Base-by-base conservation (phyloP, 2,888 invertebrate species). In the Zygothrica quintamaculata region DNA sequence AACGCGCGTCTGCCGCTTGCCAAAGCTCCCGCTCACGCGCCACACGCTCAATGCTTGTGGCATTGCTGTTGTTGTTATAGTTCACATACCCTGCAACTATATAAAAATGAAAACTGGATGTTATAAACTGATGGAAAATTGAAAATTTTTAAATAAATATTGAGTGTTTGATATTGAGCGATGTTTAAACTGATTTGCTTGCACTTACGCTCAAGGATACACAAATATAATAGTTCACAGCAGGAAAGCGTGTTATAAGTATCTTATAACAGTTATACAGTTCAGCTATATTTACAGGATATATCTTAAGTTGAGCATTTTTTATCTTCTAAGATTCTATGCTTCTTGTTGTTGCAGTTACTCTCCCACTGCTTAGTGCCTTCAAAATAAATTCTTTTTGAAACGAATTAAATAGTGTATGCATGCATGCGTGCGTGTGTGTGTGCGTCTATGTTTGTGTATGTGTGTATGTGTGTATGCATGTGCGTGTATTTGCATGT, bases 21-120 rank as follows among this genome's bases (percentile, higher is more conserved):
- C 84, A 81, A 88, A 88, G 81, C 81, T 79, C 80, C 8, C 80
- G 73, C 80, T 79, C 88, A 81, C 76, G 65, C 80, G 87, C 85
- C 65, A 59, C 56, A 47, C 64, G 74, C 52, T 59, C 60, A 47
- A 9, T 50, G 31, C 34, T 31, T 16, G 8, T 55, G 26, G 39
- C 22, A 42, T 22, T 52, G 66, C 18, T 43, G 29, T 15, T 48
- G 25, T 44, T 51, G 39, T 16, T 46, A 13, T n/a, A n/a, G n/a
- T n/a, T 16, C 4, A 22, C 8, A 5, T 34, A 43, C 18, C 18
- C 18, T 22, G 18, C 5, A 22, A 22, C 18, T 22, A 22, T 22
- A n/a, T 22, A 22, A 5, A 22, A 22, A 22, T 22, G 18, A 22
- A 5, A 3, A 22, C 3, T 3, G 18, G 18, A 5, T n/a, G n/a